phyloP scores from a whole-genome alignment of 2,888 invertebrate genomes.

The Ariolimax columbianus region DNA sequence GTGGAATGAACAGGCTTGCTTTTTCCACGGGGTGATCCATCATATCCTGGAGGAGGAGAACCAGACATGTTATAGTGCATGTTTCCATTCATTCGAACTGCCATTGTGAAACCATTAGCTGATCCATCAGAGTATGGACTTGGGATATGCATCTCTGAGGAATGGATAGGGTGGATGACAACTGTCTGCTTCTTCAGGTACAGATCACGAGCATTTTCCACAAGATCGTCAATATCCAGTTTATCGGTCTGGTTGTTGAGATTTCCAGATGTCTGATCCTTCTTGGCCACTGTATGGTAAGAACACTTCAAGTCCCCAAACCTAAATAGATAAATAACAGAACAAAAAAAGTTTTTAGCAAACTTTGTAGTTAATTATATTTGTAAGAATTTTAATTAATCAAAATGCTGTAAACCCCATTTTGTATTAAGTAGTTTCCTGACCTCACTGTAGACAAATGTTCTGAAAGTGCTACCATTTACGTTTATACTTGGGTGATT shows the following conservation, averaged over 20 bases:
- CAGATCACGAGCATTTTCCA: constrained; percentile 63
- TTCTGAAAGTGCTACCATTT: too few species aligned
- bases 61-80: constrained; percentile 48
- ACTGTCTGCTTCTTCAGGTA: constrained; percentile 52
- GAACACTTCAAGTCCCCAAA: constrained; percentile 72
- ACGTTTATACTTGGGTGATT: too few species aligned
- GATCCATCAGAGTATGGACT: constrained; percentile 44
- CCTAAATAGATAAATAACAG: constrained; percentile 54
- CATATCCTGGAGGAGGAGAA: constrained; percentile 41
- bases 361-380: too few species aligned
- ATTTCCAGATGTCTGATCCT: constrained; percentile 61
- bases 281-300: constrained; percentile 68
- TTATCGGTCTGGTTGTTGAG: constrained; percentile 66
- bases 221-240: constrained; percentile 65
- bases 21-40: constrained; percentile 49
- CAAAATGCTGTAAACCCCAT: too few species aligned
- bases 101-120: constrained; percentile 41
- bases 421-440: too few species aligned
- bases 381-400: too few species aligned
- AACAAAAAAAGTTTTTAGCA: background rate
- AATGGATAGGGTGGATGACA: constrained; percentile 44
- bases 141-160: constrained; percentile 48
- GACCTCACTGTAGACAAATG: too few species aligned
- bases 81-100: constrained; percentile 47
- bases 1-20: constrained; percentile 28